A percentile compares a stretch with the other conserved stretches of the same genome.
Evolutionary conservation across 1,140 invertebrate species (phyloP).

Genomic region (Brachionus koreanus): DNA sequence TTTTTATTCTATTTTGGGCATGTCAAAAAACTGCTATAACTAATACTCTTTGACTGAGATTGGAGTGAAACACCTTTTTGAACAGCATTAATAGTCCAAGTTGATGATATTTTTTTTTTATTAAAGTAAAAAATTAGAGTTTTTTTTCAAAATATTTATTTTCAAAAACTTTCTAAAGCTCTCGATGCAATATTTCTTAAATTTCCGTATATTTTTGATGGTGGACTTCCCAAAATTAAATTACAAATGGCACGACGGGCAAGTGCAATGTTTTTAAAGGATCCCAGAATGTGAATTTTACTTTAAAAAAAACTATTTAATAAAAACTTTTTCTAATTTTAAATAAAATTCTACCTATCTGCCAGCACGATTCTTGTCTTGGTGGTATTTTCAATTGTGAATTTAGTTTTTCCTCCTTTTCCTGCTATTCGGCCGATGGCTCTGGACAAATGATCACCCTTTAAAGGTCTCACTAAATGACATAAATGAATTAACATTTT

Average conservation of each 20-base stretch:
- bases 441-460: constrained; percentile 89
- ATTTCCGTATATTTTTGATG: constrained; percentile 91
- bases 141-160: constrained; percentile 22
- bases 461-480: constrained; percentile 76
- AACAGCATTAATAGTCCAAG: no score
- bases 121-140: neutral
- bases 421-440: constrained; percentile 94
- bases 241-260: constrained; percentile 94
- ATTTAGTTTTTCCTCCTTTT: constrained; percentile 93
- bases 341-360: constrained; percentile 63
- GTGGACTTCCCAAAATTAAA: constrained; percentile 89
- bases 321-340: neutral
- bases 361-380: constrained; percentile 96
- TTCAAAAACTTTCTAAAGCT: constrained; percentile 75
- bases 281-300: constrained; percentile 95
- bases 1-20: no score
- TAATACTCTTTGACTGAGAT: no score
- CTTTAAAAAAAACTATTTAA: constrained; percentile 50
- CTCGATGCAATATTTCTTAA: constrained; percentile 75
- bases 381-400: constrained; percentile 97
- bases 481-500: constrained; percentile 21
- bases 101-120: neutral
- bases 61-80: no score
- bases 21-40: no score
- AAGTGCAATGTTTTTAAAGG: constrained; percentile 91